Base-by-base conservation (phyloP, 2,888 invertebrate genomes). In the Tachina grossa region DNA sequence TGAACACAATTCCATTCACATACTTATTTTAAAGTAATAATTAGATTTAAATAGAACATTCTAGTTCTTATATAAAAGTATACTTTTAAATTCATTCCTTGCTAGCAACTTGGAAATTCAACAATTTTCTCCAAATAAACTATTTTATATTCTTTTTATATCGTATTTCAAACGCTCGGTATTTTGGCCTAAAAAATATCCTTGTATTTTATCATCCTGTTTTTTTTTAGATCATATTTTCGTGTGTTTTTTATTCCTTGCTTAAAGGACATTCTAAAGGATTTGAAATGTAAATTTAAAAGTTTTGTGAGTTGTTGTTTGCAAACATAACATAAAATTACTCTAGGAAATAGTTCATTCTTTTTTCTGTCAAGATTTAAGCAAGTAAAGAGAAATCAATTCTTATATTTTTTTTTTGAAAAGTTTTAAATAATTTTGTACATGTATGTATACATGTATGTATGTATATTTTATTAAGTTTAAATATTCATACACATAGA, bases 271-370 rank as follows among this genome's bases (percentile, higher is more conserved):
- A 68, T 53, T 68, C 16, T 16, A 53, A 68, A 68, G 51, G 49
- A 68, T 68, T 68, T 68, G n/a, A 51, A 66, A 68, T 39, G n/a
- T 51, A 51, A 51, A 53, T 68, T 74, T 49, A 74, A 49, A 74
- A 61, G 10, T 61, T 49, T 61, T 59, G 31, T 41, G 11, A 68
- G 31, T 68, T 39, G 49, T 61, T 61, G 13, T 16, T 31, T 49
- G 13, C 31, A 39, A 61, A 19, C 49, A n/a, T 61, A 61, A 74
- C 72, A 74, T 43, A 9, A 41, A 49, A 63, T 63, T 43, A 51
- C 61, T 61, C 61, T 61, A 74, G 41, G 41, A 51, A 74, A 74
- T 49, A 61, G 51, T 41, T 51, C 10, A 41, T 51, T 8, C 14
- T 43, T 55, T 51, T 63, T 31, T 31, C 6, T 31, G 31, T 6